Conservation (phyloP, 2,113 vertebrate genomes). For the Cricetomys ansorgei region DNA sequence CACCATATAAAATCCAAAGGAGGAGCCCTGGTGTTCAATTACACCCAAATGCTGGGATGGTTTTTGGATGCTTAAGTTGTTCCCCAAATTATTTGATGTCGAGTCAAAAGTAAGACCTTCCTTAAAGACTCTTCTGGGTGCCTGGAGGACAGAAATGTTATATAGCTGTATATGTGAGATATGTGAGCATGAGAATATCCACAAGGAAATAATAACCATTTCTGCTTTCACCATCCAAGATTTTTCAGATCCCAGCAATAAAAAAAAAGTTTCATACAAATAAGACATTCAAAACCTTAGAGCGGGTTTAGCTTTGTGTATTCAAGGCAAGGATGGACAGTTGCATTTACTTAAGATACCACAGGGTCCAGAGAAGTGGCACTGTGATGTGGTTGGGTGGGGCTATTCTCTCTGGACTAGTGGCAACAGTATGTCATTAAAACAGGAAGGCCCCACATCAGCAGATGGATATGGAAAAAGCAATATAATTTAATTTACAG, state of each 20-base stretch:
- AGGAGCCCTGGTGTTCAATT: background rate
- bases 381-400: background rate
- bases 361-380: background rate
- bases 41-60: background rate
- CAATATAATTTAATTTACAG: background rate
- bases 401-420: background rate
- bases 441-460: background rate
- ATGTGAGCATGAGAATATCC: background rate
- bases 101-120: background rate
- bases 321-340: background rate
- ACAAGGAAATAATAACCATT: background rate
- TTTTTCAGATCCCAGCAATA: background rate
- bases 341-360: background rate
- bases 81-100: background rate
- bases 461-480: background rate
- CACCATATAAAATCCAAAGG: background rate
- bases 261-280: background rate
- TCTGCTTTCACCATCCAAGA: background rate
- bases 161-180: background rate
- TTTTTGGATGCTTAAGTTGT: background rate
- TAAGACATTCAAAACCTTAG: background rate
- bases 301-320: background rate
- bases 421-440: background rate
- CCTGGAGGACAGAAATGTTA: background rate
- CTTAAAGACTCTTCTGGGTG: background rate